Percentiles rank a stretch among this genome's conserved stretches.
Conservation (phyloP, 2,797 vertebrate species). For the Gymnothorax reevesii region DNA sequence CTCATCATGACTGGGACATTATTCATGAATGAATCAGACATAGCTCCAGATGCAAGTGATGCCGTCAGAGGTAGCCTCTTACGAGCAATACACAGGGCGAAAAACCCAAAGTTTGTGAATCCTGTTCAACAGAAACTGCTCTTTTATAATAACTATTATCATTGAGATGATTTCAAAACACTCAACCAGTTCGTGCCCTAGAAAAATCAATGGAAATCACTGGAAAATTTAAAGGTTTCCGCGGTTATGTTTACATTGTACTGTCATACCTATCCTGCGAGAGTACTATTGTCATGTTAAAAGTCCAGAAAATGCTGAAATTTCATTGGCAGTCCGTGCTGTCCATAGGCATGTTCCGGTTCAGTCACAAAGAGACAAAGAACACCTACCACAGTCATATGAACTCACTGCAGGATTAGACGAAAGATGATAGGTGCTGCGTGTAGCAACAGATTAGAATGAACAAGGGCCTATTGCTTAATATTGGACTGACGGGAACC, state of each 20-base stretch:
- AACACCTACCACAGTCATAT: not conserved
- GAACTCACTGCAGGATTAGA: conserved; percentile 2
- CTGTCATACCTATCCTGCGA: not conserved
- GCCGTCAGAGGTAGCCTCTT: not conserved
- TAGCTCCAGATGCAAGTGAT: not conserved
- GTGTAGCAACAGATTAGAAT: not conserved
- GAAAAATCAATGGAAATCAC: not conserved
- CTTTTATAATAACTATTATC: not conserved
- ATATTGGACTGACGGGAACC: not conserved
- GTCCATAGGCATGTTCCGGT: not conserved
- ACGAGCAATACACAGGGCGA: not conserved
- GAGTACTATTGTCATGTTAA: not conserved
- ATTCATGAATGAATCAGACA: not conserved
- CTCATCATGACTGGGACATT: not conserved
- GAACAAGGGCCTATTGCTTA: not conserved
- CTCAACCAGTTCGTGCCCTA: not conserved
- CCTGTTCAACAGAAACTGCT: not conserved
- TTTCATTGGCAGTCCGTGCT: not conserved
- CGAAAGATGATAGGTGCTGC: not conserved
- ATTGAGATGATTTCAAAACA: not conserved
- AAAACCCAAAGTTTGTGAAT: not conserved
- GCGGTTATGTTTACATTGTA: not conserved
- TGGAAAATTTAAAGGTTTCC: not conserved
- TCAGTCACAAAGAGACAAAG: not conserved
- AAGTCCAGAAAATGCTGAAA: not conserved